Conservation (phyloP, 2,113 vertebrate genomes). For the Rallus limicola region DNA sequence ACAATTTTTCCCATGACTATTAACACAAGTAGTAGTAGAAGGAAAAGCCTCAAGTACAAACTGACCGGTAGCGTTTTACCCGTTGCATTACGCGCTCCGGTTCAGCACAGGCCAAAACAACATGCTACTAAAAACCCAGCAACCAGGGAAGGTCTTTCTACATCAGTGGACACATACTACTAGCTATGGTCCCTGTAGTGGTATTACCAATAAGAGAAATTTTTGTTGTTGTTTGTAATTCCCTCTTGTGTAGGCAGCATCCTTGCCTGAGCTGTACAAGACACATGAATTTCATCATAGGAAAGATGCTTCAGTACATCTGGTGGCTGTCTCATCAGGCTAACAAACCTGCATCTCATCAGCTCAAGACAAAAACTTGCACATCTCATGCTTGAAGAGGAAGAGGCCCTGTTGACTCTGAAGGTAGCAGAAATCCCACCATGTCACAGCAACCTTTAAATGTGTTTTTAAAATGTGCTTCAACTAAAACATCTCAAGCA, state of each 20-base stretch:
- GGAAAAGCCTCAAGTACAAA: not conserved
- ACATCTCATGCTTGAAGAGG: not conserved
- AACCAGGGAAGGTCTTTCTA: not conserved
- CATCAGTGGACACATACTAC: not conserved
- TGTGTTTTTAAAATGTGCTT: not conserved
- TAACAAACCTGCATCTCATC: not conserved
- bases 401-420: not conserved
- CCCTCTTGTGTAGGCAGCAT: not conserved
- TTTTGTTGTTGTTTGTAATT: not conserved
- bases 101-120: not conserved
- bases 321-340: not conserved
- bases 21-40: not conserved
- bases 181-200: not conserved
- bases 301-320: not conserved
- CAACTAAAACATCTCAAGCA: not conserved
- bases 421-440: not conserved
- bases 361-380: not conserved
- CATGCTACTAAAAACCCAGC: not conserved
- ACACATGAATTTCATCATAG: not conserved
- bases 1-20: not conserved
- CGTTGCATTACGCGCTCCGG: accelerated
- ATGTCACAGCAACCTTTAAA: not conserved
- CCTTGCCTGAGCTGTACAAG: not conserved
- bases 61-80: not conserved
- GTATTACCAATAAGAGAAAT: not conserved